phyloP scores from a whole-genome alignment of 1,140 invertebrate genomes.

The Scaptodrosophila lebanonensis region DNA sequence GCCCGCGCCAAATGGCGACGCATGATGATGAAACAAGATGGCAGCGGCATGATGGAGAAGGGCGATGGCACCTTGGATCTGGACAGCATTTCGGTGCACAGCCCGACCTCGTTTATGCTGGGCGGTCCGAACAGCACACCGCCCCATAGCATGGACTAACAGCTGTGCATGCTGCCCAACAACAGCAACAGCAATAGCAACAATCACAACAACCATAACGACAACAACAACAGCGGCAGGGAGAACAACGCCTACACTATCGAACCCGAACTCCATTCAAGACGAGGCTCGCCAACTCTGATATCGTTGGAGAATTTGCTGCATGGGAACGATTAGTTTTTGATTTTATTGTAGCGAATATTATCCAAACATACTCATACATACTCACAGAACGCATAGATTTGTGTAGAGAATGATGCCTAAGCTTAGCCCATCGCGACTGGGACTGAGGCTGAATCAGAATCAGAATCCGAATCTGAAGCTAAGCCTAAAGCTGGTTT shows the following conservation, averaged over 20 bases:
- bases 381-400: conserved; percentile 12
- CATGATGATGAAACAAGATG: conserved; percentile 92
- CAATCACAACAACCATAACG: not conserved
- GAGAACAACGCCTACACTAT: conserved; percentile 27
- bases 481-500: conserved; percentile 7
- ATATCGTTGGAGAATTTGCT: conserved; percentile 42
- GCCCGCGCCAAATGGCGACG: conserved; percentile 95
- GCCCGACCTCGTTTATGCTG: conserved; percentile 78
- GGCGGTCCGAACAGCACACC: conserved; percentile 78
- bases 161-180: conserved; percentile 31
- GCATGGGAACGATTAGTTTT: conserved; percentile 38
- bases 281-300: conserved; percentile 26
- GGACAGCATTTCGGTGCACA: conserved; percentile 79
- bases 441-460: not conserved
- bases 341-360: conserved; percentile 17
- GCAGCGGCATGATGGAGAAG: conserved; percentile 82
- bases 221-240: not conserved
- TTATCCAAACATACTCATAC: conserved; percentile 10
- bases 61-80: conserved; percentile 81
- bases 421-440: not conserved
- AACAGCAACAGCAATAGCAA: not conserved
- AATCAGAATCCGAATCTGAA: no score
- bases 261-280: conserved; percentile 30
- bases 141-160: conserved; percentile 70
- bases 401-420: conserved; percentile 32